Evolutionary conservation across 2,797 vertebrate species (phyloP).

Genomic region (Morelia viridis): DNA sequence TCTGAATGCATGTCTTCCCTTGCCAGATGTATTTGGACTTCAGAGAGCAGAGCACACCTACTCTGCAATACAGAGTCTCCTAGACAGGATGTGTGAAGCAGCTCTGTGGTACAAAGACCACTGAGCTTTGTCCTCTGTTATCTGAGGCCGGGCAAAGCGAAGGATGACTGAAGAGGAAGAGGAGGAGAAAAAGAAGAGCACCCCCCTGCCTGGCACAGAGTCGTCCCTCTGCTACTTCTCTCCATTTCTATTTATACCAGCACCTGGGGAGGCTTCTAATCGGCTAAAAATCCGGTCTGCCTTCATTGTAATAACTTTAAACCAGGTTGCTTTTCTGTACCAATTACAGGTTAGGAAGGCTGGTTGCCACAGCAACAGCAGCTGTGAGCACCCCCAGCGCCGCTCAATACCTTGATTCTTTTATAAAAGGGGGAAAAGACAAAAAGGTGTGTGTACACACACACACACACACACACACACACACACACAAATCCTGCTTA

Average conservation of each 20-base stretch:
- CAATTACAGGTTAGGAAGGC: slow-evolving; percentile 48
- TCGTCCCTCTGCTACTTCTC: not conserved
- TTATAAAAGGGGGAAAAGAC: slow-evolving; percentile 25
- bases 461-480: not conserved
- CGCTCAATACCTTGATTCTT: slow-evolving; percentile 42
- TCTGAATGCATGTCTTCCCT: not conserved
- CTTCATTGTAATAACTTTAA: slow-evolving; percentile 52
- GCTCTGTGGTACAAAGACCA: not conserved
- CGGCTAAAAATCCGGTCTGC: slow-evolving; percentile 38
- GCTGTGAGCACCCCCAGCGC: slow-evolving; percentile 30
- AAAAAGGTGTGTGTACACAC: slow-evolving; percentile 26
- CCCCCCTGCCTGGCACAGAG: not conserved
- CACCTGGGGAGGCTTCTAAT: slow-evolving; percentile 46
- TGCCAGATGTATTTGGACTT: not conserved
- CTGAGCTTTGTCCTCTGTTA: not conserved
- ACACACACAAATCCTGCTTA: slow-evolving; percentile 13
- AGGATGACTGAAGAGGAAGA: not conserved
- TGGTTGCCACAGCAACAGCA: slow-evolving; percentile 44
- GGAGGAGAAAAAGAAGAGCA: not conserved
- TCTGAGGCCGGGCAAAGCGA: not conserved
- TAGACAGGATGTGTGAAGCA: not conserved
- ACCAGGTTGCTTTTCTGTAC: slow-evolving; percentile 49
- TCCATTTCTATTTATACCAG: slow-evolving; percentile 40
- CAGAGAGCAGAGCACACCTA: not conserved
- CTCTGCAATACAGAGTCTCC: not conserved